Conservation (phyloP, 2,113 vertebrate genomes). For the Alethe castanea region DNA sequence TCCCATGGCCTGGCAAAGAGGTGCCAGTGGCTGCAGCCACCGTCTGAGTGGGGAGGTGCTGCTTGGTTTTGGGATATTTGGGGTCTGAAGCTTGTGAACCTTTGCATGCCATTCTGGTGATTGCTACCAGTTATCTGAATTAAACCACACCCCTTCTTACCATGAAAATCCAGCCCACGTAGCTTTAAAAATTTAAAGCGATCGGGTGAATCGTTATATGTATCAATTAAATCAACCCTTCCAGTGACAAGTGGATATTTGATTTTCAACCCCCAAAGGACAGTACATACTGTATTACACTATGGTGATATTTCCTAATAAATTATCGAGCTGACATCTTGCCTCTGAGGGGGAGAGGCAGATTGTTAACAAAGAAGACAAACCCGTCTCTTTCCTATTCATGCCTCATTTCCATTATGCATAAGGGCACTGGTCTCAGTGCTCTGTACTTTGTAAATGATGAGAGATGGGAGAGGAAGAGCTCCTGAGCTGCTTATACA, state of each 20-base stretch:
- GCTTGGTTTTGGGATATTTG: not conserved
- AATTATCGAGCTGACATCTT: slow-evolving; percentile 6
- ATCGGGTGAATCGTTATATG: not conserved
- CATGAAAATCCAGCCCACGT: not conserved
- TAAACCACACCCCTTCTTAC: not conserved
- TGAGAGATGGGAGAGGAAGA: not conserved
- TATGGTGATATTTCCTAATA: slow-evolving; percentile 1
- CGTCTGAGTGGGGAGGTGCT: rapidly evolving
- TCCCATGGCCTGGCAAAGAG: not conserved
- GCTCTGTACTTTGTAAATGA: not conserved
- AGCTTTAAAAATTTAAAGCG: not conserved
- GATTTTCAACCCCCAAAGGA: slow-evolving; percentile 34
- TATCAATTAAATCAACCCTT: slow-evolving; percentile 17
- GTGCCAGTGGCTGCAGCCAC: rapidly evolving
- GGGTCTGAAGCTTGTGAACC: not conserved
- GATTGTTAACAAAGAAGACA: not conserved
- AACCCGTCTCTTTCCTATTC: not conserved
- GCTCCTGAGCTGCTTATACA: not conserved
- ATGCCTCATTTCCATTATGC: not conserved
- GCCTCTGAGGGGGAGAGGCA: not conserved
- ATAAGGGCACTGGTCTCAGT: not conserved
- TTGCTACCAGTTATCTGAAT: not conserved
- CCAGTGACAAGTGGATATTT: slow-evolving; percentile 34
- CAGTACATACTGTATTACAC: not conserved
- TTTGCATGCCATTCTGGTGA: no score